Percentiles rank a stretch among this genome's conserved stretches.
Conservation (phyloP, 1,140 invertebrate species). For the Littorina saxatilis region DNA sequence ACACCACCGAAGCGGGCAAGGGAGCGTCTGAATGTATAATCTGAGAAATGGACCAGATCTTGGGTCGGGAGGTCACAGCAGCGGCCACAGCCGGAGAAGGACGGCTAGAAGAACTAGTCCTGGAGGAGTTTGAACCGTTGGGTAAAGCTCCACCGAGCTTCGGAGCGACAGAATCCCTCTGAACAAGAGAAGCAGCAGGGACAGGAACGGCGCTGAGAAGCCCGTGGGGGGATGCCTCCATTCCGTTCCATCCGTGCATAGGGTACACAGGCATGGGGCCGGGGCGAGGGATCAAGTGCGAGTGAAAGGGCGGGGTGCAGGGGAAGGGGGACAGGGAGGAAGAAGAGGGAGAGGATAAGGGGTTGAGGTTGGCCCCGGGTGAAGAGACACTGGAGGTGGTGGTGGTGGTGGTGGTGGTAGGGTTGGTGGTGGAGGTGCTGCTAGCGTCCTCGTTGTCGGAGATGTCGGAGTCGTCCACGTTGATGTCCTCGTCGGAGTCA, state of each 20-base stretch:
- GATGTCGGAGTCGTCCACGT: slow-evolving; percentile 50
- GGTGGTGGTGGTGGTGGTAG: slow-evolving; percentile 20
- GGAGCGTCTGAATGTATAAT: slow-evolving; percentile 35
- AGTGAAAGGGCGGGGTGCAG: slow-evolving; percentile 23
- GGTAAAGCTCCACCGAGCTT: not conserved
- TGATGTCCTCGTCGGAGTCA: slow-evolving; percentile 42
- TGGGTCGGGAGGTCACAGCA: slow-evolving; percentile 9
- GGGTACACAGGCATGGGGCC: not conserved
- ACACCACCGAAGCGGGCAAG: not conserved
- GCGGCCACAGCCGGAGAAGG: not conserved
- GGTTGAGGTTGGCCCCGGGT: slow-evolving; percentile 10
- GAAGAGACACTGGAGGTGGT: slow-evolving; percentile 11
- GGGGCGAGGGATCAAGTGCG: slow-evolving; percentile 32
- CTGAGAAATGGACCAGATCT: slow-evolving; percentile 48
- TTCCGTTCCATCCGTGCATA: not conserved
- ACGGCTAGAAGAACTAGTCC: not conserved
- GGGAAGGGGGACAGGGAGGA: not conserved
- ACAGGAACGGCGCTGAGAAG: not conserved
- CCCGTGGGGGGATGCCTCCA: not conserved
- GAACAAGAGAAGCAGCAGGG: not conserved
- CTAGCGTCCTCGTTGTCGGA: slow-evolving; percentile 41
- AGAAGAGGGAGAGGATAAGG: not conserved
- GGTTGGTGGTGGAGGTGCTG: not conserved
- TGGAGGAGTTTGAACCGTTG: not conserved
- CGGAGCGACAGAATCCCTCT: not conserved